A percentile compares a stretch with the other conserved stretches of the same genome.
These are phyloP conservation scores for Netta rufina DNA, from an alignment of 2,797 vertebrate species.

Conservation along the genomic window DNA sequence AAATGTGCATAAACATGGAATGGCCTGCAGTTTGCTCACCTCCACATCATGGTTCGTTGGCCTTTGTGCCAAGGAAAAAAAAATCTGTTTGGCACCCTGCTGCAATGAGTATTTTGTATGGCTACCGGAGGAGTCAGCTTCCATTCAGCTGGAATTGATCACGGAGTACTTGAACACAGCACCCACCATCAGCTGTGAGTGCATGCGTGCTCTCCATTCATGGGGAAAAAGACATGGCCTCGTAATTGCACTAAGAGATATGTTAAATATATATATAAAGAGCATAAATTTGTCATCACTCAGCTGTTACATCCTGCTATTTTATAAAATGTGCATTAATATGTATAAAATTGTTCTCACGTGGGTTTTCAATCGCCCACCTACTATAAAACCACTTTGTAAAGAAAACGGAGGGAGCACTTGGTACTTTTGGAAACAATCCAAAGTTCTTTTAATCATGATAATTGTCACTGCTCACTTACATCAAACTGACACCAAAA, in stretches of 20 bases:
- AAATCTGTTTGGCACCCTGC: background rate
- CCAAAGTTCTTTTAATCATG: background rate
- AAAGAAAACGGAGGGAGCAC: background rate
- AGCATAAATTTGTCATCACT: background rate
- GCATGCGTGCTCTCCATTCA: background rate
- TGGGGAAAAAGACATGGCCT: background rate
- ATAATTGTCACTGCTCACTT: background rate
- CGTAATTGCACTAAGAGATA: background rate
- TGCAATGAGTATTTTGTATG: background rate
- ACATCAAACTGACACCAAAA: background rate
- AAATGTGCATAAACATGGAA: background rate
- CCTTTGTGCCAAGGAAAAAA: background rate
- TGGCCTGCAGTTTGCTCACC: background rate
- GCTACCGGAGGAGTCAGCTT: background rate
- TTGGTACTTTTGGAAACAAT: background rate
- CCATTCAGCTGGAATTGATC: background rate
- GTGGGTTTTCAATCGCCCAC: background rate
- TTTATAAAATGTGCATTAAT: background rate
- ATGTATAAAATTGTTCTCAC: background rate
- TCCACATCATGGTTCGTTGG: rapidly evolving
- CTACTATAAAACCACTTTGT: background rate
- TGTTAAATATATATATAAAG: background rate
- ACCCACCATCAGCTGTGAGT: background rate
- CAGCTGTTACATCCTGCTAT: background rate
- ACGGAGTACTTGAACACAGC: rapidly evolving